Conservation (phyloP, 1,140 invertebrate species). For the Zaprionus ornatus region DNA sequence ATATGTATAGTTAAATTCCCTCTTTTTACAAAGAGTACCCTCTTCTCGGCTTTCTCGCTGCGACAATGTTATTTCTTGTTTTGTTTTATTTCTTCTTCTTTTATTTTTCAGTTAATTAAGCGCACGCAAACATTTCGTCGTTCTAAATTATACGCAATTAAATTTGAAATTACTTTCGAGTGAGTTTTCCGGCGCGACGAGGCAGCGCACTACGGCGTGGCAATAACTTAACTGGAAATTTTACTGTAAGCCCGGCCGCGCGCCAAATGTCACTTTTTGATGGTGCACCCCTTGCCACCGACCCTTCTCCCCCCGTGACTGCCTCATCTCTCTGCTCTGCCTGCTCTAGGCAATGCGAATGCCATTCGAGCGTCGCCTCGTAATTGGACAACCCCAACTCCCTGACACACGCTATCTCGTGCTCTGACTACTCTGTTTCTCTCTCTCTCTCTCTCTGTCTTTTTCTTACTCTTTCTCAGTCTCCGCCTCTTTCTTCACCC, state of each 20-base stretch:
- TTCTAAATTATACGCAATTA: constrained; percentile 81
- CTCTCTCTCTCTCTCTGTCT: neutral
- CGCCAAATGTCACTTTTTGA: constrained; percentile 69
- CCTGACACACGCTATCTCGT: neutral
- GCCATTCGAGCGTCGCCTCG: constrained; percentile 16
- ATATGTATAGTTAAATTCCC: neutral
- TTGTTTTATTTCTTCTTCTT: constrained; percentile 36
- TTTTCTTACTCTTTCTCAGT: neutral
- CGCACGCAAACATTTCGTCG: constrained; percentile 76
- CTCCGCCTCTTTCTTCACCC: neutral
- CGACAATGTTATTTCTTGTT: constrained; percentile 21
- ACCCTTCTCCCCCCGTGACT: neutral
- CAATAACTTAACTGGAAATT: constrained; percentile 78
- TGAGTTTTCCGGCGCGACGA: constrained; percentile 59
- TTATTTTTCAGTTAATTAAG: constrained; percentile 81
- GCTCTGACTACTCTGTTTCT: neutral
- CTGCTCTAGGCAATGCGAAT: neutral
- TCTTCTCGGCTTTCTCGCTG: neutral
- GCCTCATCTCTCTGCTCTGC: neutral
- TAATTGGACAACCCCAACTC: constrained; percentile 15
- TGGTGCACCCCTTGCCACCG: constrained; percentile 57
- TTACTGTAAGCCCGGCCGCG: constrained; percentile 69
- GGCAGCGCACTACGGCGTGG: constrained; percentile 50
- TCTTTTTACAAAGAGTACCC: neutral
- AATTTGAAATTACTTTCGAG: constrained; percentile 78